phyloP scores from a whole-genome alignment of 1,140 invertebrate genomes.

The Lordiphosa mommai region DNA sequence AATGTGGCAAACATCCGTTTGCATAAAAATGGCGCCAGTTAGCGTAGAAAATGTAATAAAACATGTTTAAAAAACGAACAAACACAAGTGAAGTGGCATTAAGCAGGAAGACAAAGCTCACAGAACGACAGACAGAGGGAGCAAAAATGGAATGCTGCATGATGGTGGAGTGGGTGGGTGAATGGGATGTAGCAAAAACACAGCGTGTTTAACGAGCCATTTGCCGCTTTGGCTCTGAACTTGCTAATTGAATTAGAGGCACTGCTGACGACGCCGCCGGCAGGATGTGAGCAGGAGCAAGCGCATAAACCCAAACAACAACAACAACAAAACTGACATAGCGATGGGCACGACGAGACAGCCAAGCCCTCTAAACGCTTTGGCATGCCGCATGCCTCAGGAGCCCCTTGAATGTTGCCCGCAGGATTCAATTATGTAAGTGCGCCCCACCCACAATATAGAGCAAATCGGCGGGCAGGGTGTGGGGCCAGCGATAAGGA shows the following conservation, averaged over 20 bases:
- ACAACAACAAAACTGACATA: conserved; percentile 11
- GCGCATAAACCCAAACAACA: conserved; percentile 6
- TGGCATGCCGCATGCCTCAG: conserved; percentile 61
- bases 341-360: conserved; percentile 18
- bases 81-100: conserved; percentile 65
- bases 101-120: conserved; percentile 40
- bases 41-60: conserved; percentile 54
- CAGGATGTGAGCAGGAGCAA: conserved; percentile 36
- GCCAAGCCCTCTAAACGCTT: conserved; percentile 58
- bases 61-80: conserved; percentile 57
- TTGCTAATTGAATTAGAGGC: conserved; percentile 74
- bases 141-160: background rate
- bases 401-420: conserved; percentile 43
- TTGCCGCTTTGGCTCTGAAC: conserved; percentile 74
- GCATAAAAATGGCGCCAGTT: conserved; percentile 64
- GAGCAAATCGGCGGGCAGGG: background rate
- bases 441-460: conserved; percentile 27
- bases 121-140: conserved; percentile 61
- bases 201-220: conserved; percentile 76
- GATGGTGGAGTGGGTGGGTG: background rate
- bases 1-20: conserved; percentile 47
- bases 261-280: conserved; percentile 36
- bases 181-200: conserved; percentile 37
- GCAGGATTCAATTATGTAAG: conserved; percentile 77
- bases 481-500: background rate